Percentiles rank a stretch among this genome's conserved stretches.
Conservation (phyloP, 2,113 vertebrate species). For the Axis porcinus region DNA sequence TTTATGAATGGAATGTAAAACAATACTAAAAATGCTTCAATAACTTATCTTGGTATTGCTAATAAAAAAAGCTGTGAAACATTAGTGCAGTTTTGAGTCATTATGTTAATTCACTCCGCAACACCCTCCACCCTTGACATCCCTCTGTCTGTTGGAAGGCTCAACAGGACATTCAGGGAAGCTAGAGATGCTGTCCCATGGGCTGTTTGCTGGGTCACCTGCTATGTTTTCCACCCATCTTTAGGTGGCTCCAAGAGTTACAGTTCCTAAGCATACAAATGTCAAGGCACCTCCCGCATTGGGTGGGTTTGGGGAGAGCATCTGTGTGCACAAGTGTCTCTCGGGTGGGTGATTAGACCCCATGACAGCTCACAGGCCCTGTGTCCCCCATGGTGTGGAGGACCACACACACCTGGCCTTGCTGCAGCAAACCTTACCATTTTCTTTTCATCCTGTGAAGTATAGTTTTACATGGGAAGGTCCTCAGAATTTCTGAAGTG, state of each 20-base stretch:
- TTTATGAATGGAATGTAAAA: slow-evolving; percentile 87
- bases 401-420: fast-evolving
- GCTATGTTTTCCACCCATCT: neutral
- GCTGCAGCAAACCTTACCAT: neutral
- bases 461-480: neutral
- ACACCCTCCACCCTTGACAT: slow-evolving; percentile 52
- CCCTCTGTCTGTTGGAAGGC: slow-evolving; percentile 41
- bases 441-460: neutral
- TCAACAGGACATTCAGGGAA: neutral
- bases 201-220: slow-evolving; percentile 31
- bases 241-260: too few relatives aligned
- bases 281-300: neutral
- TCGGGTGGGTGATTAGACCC: neutral
- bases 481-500: neutral
- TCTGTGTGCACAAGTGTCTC: neutral
- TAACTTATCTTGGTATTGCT: slow-evolving; percentile 88
- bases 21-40: slow-evolving; percentile 86
- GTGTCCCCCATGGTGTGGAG: neutral
- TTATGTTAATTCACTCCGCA: slow-evolving; percentile 80
- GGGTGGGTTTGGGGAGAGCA: neutral
- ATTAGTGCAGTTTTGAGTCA: slow-evolving; percentile 85
- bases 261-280: neutral
- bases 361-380: fast-evolving
- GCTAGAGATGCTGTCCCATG: neutral
- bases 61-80: slow-evolving; percentile 88